Conservation (phyloP, 2,797 vertebrate genomes). For the Chloroceryle amazona region DNA sequence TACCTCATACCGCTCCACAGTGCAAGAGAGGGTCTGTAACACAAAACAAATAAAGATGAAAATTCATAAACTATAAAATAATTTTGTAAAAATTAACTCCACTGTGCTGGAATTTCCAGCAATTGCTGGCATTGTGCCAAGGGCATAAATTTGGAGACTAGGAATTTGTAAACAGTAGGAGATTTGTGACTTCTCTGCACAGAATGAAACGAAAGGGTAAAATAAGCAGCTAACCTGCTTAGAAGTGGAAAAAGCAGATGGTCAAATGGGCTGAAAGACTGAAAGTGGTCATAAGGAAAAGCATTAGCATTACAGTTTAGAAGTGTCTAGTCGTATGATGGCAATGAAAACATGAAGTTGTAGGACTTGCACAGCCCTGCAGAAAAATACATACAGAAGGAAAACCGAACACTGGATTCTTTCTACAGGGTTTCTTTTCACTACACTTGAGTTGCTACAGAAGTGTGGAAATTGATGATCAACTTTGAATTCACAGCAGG, state of each 20-base stretch:
- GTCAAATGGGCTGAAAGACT: not conserved
- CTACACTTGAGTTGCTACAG: not conserved
- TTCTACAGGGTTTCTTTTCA: not conserved
- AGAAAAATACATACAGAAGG: not conserved
- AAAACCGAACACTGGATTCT: rapidly evolving
- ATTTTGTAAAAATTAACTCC: not conserved
- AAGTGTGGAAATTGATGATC: not conserved
- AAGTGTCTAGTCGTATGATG: not conserved
- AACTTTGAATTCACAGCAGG: not conserved
- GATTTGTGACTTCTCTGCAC: not conserved
- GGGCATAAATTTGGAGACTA: not conserved
- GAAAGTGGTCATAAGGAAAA: not conserved
- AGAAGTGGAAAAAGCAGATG: not conserved
- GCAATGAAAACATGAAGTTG: not conserved
- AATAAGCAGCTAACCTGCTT: not conserved
- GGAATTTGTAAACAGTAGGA: not conserved
- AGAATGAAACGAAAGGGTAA: not conserved
- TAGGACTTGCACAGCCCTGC: not conserved
- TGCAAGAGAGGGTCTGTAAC: not conserved
- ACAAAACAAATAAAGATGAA: not conserved
- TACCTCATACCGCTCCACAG: not conserved
- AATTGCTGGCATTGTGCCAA: not conserved
- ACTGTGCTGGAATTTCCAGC: not conserved
- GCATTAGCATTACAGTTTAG: not conserved
- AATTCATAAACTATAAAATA: not conserved